A percentile compares a stretch with the other conserved stretches of the same genome.
Conservation (phyloP, 2,888 invertebrate species). For the Argyresthia goedartella region DNA sequence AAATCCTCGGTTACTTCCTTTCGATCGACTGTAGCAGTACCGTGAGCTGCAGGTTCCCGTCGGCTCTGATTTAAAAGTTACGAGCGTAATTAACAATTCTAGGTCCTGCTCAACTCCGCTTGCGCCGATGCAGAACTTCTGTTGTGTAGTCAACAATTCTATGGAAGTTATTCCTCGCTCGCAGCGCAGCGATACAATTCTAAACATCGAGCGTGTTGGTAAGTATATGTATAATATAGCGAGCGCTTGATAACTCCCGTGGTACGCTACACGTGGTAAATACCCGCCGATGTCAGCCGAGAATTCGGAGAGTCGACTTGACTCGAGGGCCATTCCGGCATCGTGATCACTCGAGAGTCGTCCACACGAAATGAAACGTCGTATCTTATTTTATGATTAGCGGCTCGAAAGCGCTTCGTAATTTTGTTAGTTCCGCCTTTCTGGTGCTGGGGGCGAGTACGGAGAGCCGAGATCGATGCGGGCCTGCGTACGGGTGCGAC, state of each 20-base stretch:
- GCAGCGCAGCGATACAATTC: constrained; percentile 34
- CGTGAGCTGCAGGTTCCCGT: too few relatives aligned
- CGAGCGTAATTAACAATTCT: constrained; percentile 31
- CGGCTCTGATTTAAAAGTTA: constrained; percentile 13
- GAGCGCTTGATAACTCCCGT: constrained; percentile 42
- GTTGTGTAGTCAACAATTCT: too few relatives aligned
- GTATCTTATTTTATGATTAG: constrained; percentile 73
- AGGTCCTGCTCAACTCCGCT: constrained; percentile 8
- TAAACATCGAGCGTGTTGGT: constrained; percentile 26
- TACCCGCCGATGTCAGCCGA: constrained; percentile 58
- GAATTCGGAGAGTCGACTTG: constrained; percentile 69
- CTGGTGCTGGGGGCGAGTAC: constrained; percentile 70
- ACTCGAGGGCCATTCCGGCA: constrained; percentile 68
- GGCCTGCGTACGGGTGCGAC: constrained; percentile 59
- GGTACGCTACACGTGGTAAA: constrained; percentile 49
- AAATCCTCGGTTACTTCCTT: too few relatives aligned
- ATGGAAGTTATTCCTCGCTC: neutral
- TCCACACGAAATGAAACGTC: constrained; percentile 71
- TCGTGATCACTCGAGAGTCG: constrained; percentile 67
- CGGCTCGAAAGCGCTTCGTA: constrained; percentile 72
- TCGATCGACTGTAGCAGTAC: too few relatives aligned
- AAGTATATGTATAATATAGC: too few relatives aligned
- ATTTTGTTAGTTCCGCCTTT: constrained; percentile 73
- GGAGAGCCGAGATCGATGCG: constrained; percentile 68
- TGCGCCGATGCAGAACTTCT: neutral